Evolutionary conservation across 2,113 vertebrate genomes (phyloP), one percentile per base, ranked within the genome.

Genomic region (Rhinoderma darwinii): DNA sequence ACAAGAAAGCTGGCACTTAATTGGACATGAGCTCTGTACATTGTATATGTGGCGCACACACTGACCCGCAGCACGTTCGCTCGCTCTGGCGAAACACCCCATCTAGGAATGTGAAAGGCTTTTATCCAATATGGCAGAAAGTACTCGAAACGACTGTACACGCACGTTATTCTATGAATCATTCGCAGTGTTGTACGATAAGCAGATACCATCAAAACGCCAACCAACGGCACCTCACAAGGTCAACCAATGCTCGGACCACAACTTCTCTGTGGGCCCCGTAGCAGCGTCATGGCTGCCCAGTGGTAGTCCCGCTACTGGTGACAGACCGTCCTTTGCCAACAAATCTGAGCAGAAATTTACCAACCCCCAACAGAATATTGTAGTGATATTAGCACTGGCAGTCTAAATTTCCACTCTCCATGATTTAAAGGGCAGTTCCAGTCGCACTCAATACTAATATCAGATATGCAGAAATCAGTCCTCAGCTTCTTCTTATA

Each of bases 1-100:
- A 80, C 77, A 54, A 72, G 30, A 41, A 51, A 74, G 77, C 77
- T 47, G 85, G 77, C 77, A 86, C 66, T 43, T 35, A 3, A 72
- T n/a, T 22, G 51, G 43, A 78, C 61, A 30, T 6, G 75, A 66
- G 56, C 84, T 8, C 14, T 35, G 41, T 47, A 17, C 25, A 35
- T 41, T 6, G 6, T 50, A 59, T 6, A 27, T 20, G 20, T 6
- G 32, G 66, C 22, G 25, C 75, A 51, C 44, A 70, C 47, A 86
- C 75, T 50, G 51, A 61, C 77, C 77, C 18, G 77, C 85, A 86
- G 75, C 56, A n/a, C 22, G 47, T 44, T 66, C 20, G 59, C 59
- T 59, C 43, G 22, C 37, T 63, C 39, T 43, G 74, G 39, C n/a
- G 15, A 25, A n/a, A 41, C 51, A 61, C 30, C 54, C 77, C 56